phyloP scores from a whole-genome alignment of 2,113 vertebrate genomes.

The Tetrax tetrax region DNA sequence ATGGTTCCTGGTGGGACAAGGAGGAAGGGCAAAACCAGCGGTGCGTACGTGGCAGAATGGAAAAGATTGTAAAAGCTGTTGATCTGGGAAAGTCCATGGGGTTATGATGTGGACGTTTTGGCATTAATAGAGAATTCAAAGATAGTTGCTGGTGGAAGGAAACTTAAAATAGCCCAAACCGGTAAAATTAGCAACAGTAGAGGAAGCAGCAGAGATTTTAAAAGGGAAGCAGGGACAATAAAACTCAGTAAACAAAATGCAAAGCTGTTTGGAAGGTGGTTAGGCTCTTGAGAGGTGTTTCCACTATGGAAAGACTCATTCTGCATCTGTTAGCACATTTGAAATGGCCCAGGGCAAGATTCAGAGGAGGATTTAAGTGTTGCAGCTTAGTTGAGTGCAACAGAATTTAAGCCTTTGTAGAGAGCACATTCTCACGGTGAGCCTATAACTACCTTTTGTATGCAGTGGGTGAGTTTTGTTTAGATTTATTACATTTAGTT shows the following conservation, averaged over 20 bases:
- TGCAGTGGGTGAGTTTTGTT: background rate
- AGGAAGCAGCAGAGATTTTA: conserved; percentile 28
- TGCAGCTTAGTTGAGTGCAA: background rate
- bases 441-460: background rate
- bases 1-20: background rate
- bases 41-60: rapidly evolving
- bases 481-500: background rate
- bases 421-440: background rate
- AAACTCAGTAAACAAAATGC: conserved; percentile 40
- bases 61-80: background rate
- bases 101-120: background rate
- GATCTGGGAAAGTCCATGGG: background rate
- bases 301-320: background rate
- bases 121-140: background rate
- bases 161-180: conserved; percentile 25
- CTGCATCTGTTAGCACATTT: conserved; percentile 33
- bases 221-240: conserved; percentile 30
- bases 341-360: background rate
- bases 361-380: background rate
- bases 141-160: background rate
- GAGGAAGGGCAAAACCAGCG: background rate
- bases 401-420: background rate
- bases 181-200: conserved; percentile 42
- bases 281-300: conserved; percentile 32
- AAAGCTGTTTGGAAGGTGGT: conserved; percentile 8